phyloP scores from a whole-genome alignment of 1,140 invertebrate genomes.

The Nymphalis io region DNA sequence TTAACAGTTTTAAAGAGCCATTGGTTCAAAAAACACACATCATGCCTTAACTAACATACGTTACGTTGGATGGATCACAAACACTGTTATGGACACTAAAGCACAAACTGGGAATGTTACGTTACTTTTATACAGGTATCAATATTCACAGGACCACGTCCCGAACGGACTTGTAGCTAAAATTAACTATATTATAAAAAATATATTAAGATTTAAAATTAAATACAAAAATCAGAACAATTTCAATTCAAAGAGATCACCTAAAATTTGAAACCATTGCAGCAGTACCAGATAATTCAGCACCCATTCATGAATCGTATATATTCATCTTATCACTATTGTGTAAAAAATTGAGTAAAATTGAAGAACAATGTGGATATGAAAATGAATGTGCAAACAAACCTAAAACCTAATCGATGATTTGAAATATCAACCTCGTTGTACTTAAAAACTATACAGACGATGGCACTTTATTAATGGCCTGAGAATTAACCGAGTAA shows the following conservation, averaged over 20 bases:
- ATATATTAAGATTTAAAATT: constrained; percentile 66
- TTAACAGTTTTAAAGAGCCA: constrained; percentile 51
- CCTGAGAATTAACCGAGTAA: constrained; percentile 79
- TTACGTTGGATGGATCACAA: constrained; percentile 78
- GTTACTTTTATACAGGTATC: constrained; percentile 77
- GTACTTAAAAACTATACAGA: constrained; percentile 75
- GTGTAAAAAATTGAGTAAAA: constrained; percentile 22
- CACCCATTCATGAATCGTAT: constrained; percentile 48
- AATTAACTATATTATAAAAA: constrained; percentile 67
- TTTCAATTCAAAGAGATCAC: constrained; percentile 76
- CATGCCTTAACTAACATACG: constrained; percentile 73
- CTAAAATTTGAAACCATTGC: constrained; percentile 58
- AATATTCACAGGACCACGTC: constrained; percentile 67
- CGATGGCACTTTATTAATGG: constrained; percentile 80
- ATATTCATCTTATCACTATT: constrained; percentile 18
- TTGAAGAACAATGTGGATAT: constrained; percentile 23
- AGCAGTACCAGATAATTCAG: constrained; percentile 62
- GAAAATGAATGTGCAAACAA: constrained; percentile 34
- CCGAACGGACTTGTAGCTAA: constrained; percentile 47
- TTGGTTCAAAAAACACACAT: constrained; percentile 67
- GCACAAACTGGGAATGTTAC: constrained; percentile 78
- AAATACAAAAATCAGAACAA: constrained; percentile 69
- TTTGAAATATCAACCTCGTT: constrained; percentile 66
- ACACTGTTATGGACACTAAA: constrained; percentile 75
- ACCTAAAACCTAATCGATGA: constrained; percentile 64